Percentiles rank a stretch among this genome's conserved stretches.
phyloP scores from a whole-genome alignment of 1,140 invertebrate species.

The Drosophila sulfurigaster region DNA sequence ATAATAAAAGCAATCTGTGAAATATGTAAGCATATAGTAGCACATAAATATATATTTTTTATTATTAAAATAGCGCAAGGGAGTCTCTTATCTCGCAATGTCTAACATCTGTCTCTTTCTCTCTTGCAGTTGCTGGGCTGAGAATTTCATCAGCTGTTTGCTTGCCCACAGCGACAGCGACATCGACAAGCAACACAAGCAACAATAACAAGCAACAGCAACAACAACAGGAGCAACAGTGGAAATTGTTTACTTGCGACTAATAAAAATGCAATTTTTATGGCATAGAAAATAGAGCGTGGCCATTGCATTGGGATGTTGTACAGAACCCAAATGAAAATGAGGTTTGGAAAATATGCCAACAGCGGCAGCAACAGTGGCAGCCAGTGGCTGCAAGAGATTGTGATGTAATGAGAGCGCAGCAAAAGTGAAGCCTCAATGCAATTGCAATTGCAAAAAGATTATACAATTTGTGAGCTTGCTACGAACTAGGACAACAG shows the following conservation, averaged over 20 bases:
- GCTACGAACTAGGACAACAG: constrained; percentile 72
- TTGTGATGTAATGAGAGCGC: constrained; percentile 71
- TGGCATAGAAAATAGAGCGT: constrained; percentile 73
- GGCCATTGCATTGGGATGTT: constrained; percentile 64
- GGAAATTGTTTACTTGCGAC: constrained; percentile 58
- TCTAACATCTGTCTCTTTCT: constrained; percentile 38
- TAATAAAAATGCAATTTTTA: constrained; percentile 77
- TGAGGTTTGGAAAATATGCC: constrained; percentile 65
- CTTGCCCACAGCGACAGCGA: constrained; percentile 3
- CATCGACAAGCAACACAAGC: constrained; percentile 12
- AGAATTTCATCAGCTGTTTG: constrained; percentile 52
- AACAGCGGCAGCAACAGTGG: constrained; percentile 21
- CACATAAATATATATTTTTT: not conserved
- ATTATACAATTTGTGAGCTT: constrained; percentile 74
- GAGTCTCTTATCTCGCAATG: constrained; percentile 41
- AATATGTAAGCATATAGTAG: not conserved
- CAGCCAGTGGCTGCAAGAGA: constrained; percentile 26
- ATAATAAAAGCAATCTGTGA: constrained; percentile 62
- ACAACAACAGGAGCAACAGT: constrained; percentile 34
- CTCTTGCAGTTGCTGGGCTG: constrained; percentile 37
- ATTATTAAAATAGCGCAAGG: constrained; percentile 42
- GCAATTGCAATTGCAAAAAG: constrained; percentile 51
- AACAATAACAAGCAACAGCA: constrained; percentile 31
- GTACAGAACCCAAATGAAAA: constrained; percentile 66
- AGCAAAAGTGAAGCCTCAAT: constrained; percentile 70